Evolutionary conservation across 2,888 invertebrate genomes (phyloP), one percentile per base, ranked within the genome.

Genomic region (Atrina japonica): DNA sequence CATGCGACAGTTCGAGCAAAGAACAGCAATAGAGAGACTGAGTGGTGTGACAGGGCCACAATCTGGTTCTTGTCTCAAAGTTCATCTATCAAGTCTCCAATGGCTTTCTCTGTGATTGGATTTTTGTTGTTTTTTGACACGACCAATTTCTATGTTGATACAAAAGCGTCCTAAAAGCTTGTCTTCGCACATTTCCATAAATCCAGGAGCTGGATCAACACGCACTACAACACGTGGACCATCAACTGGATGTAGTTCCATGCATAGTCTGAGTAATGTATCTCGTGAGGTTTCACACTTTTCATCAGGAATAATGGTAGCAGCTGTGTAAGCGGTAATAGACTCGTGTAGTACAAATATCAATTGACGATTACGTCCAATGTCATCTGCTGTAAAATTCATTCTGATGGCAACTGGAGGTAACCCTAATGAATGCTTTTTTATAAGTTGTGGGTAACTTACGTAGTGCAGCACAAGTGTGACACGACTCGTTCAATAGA

Each of bases 101-200:
- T 70, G 18, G 80, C 81, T 43, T 70, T 75, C 70, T 83, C 80
- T 7, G 80, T 81, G 1, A 82, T 75, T 6, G 80, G 80, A 56
- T 82, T 83, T 59, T 82, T 80, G 25, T 76, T 72, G 2, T 30
- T 21, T 80, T 49, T 76, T 81, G 11, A 63, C 50, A 3, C 76
- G 56, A 1, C 78, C 78, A 25, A 81, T 56, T 45, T 80, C 77
- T 29, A 81, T 53, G 7, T n/a, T 21, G 16, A 82, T 43, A 5
- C 69, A 63, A 41, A 74, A 45, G 3, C 66, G 35, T 16, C 47
- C 11, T 3, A 81, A 63, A 3, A 66, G 25, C 11, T 52, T 23
- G 29, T 82, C 77, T 41, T 80, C 52, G n/a, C 25, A n/a, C 6
- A 75, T 23, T 11, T 70, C 50, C 27, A 2, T 27, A 9, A 25